A percentile compares a stretch with the other conserved stretches of the same genome.
These are phyloP conservation scores for Tupiocoris notatus DNA, from an alignment of 2,888 invertebrate species.

Conservation along the genomic window DNA sequence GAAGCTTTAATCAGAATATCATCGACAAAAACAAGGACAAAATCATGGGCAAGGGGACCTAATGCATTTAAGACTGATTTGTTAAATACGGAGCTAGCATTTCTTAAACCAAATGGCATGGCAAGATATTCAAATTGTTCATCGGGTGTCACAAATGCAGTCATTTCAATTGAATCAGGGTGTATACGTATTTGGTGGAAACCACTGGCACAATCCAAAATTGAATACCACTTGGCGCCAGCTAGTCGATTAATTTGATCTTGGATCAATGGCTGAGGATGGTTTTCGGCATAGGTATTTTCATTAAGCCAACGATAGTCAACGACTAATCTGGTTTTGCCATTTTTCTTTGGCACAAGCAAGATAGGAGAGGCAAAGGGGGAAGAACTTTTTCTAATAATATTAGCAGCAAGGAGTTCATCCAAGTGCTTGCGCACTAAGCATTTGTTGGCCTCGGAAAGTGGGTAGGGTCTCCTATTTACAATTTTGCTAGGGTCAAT, in stretches of 20 bases:
- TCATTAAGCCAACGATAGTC: slow-evolving; percentile 1
- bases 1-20: slow-evolving; percentile 49
- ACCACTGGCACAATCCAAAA: slow-evolving; percentile 43
- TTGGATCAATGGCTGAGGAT: slow-evolving; percentile 46
- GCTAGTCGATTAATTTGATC: slow-evolving; percentile 47
- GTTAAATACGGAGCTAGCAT: slow-evolving; percentile 51
- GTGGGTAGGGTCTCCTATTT: neutral
- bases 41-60: slow-evolving; percentile 48
- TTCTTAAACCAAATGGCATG: slow-evolving; percentile 47
- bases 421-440: neutral
- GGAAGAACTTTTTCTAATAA: slow-evolving; percentile 7
- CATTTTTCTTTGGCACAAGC: slow-evolving; percentile 12
- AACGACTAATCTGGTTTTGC: neutral
- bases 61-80: slow-evolving; percentile 52
- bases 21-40: slow-evolving; percentile 38
- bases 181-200: slow-evolving; percentile 15
- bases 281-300: neutral
- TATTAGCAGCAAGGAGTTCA: neutral
- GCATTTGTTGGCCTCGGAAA: neutral
- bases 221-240: slow-evolving; percentile 50
- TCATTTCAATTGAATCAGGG: slow-evolving; percentile 1
- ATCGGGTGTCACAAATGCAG: slow-evolving; percentile 9
- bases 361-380: slow-evolving; percentile 9
- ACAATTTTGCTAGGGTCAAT: neutral
- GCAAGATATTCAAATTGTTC: slow-evolving; percentile 1